Evolutionary conservation across 2,888 invertebrate species (phyloP), one percentile per base, ranked within the genome.

Genomic region (Rhagium mordax): DNA sequence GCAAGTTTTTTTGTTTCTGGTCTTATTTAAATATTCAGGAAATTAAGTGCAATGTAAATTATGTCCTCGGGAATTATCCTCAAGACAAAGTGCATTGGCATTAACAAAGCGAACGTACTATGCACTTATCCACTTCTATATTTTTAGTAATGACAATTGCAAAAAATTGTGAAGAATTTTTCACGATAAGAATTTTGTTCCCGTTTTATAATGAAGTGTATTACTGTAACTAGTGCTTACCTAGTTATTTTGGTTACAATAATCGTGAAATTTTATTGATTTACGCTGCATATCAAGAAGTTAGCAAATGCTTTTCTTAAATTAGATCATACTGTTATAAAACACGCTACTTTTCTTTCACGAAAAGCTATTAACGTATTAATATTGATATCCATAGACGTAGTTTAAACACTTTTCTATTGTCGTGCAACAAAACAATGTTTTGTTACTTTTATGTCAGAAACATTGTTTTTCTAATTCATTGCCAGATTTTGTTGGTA

Each of bases 11-110:
- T 72, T 68, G 57, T 72, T 62, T 47, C 47, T n/a, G 10, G 47
- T 53, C 20, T 48, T 33, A 62, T 53, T 72, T 57, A 61, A 68
- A 72, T 62, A 72, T 72, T 62, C 62, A 68, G 49, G 72, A 62
- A 72, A 72, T 72, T 68, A 49, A 62, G 62, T 68, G 68, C 72
- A 57, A 64, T 16, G 16, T 18, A 33, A 33, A 20, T 10, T 4
- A 33, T 59, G n/a, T 18, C 18, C 33, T 59, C 1, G 24, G 29
- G 33, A 59, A 10, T 59, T 13, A 20, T 59, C 33, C 3, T 24
- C 0, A 55, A 13, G 24, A 24, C 24, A 24, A 21, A 24, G 59
- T 24, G 18, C 20, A 16, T 33, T 33, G 33, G 33, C 3, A 20
- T n/a, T n/a, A n/a, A n/a, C n/a, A 18, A 59, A 59, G 53, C 3